Evolutionary conservation across 2,797 vertebrate genomes (phyloP), one percentile per base, ranked within the genome.

Genomic region (Lagocephalus sceleratus): DNA sequence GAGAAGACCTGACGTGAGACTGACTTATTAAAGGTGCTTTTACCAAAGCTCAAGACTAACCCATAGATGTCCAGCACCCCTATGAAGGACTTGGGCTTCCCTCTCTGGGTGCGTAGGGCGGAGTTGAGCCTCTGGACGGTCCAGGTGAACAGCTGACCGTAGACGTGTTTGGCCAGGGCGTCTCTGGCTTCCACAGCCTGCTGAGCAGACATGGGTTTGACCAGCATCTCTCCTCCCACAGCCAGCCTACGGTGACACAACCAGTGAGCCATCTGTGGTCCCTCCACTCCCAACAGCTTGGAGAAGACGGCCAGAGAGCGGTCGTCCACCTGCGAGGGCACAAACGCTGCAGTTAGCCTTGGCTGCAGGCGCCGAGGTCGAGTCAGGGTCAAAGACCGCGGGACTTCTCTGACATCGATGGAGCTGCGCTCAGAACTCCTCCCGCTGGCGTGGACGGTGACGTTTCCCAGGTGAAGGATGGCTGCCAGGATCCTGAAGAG

Each of bases 21-120:
- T 29, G 17, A 10, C 35, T 25, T 14, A 4, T 14, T 14, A 35
- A 9, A 29, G 8, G 11, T 35, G 8, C 10, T 10, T 29, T 25
- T 11, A 20, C 11, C 15, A 9, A 23, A 47, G n/a, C 17, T 17
- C 41, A 16, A 21, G 16, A 45, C 84, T 71, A 63, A 93, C 92
- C 93, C 92, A 0, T 87, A 91, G 25, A 93, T 93, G 61, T 93
- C 92, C 16, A 92, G 78, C 38, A 92, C 92, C 17, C 91, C 93
- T 26, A 81, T 90, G n/a, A 88, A 92, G 54, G 84, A 83, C 17
- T 47, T 78, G 26, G 81, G 50, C 20, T 63, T 58, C 9, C 71
- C 68, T 42, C 75, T 66, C 11, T 84, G 85, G 0, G 81, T 75
- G 7, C 71, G 58, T 49, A 92, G 85, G 47, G 90, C 91, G 2